Base-by-base conservation (phyloP, 2,113 vertebrate species). In the Synchiropus splendidus region DNA sequence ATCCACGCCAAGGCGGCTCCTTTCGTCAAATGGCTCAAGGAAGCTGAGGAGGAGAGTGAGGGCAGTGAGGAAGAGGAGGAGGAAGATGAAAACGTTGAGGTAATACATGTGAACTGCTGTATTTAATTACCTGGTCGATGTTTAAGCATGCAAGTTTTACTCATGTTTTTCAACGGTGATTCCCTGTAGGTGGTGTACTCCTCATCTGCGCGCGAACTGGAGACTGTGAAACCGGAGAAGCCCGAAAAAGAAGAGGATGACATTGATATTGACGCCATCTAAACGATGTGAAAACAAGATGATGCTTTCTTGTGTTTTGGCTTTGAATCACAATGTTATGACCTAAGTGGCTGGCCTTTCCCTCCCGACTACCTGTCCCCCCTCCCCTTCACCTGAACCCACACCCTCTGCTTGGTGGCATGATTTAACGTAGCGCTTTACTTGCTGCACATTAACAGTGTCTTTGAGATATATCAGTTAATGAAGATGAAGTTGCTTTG, bases 181-280 rank as follows among this genome's bases (percentile, higher is more conserved):
- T 9, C 5, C 18, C 44, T 11, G 1, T 75, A 98, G 95, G 95
- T 98, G 78, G 95, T 98, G 48, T 98, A 98, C 60, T 95, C 91
- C 1, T 78, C 89, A 58, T 89, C 91, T 34, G 94, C 91, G 68
- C 89, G 84, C 18, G 89, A 93, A 79, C 89, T 97, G 74, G 94
- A 98, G 85, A 91, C 91, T 18, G 86, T 97, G 80, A 91, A 93
- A 83, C 78, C 88, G 31, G 80, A 80, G 57, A 78, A 72, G 39
- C 70, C 79, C 8, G 89, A 67, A 12, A 92, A 94, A 64, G 95
- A 97, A 15, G 86, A 87, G 17, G 93, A 98, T 0, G 95, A 98
- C 79, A 92, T 98, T n/a, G 95, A 98, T 74, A 97, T 97, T 9
- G 95, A 98, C 80, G 93, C 94, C 60, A 98, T 98, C 87, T 98